Percentiles rank a stretch among this genome's conserved stretches.
Evolutionary conservation across 2,797 vertebrate genomes (phyloP).

Genomic region (Lepilemur septentrionalis): DNA sequence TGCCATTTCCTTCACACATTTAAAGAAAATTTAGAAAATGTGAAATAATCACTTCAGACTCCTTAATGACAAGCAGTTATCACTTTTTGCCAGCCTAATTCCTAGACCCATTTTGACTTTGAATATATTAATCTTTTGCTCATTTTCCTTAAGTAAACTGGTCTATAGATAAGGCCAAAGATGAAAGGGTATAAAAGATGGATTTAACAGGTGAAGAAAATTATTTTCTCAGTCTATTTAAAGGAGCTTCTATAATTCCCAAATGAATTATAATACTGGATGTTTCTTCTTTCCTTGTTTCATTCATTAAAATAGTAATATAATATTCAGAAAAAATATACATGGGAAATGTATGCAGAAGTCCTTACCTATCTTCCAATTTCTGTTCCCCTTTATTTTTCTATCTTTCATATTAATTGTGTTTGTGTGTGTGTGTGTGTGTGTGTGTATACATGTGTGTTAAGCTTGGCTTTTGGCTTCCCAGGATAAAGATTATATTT

Average conservation of each 20-base stretch:
- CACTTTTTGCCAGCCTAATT: neutral
- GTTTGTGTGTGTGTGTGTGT: neutral
- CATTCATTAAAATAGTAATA: neutral
- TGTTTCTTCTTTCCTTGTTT: neutral
- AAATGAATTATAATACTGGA: neutral
- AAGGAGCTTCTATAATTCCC: neutral
- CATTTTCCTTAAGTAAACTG: neutral
- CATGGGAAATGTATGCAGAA: neutral
- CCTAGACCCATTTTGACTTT: neutral
- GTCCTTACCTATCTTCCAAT: neutral
- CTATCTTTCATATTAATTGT: neutral
- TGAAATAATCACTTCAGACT: neutral
- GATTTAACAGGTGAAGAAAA: neutral
- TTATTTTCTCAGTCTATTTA: neutral
- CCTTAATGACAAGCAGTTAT: neutral
- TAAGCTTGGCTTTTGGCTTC: neutral
- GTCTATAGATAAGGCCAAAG: neutral
- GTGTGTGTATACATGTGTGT: too few relatives aligned
- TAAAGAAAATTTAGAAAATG: conserved; percentile 31
- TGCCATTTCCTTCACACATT: conserved; percentile 41
- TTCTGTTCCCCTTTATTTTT: neutral
- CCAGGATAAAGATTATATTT: neutral
- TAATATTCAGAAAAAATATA: neutral
- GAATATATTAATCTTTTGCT: neutral
- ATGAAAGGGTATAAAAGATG: neutral